Evolutionary conservation across 2,888 invertebrate species (phyloP), one percentile per base, ranked within the genome.

Genomic region (Ectemnius lituratus): DNA sequence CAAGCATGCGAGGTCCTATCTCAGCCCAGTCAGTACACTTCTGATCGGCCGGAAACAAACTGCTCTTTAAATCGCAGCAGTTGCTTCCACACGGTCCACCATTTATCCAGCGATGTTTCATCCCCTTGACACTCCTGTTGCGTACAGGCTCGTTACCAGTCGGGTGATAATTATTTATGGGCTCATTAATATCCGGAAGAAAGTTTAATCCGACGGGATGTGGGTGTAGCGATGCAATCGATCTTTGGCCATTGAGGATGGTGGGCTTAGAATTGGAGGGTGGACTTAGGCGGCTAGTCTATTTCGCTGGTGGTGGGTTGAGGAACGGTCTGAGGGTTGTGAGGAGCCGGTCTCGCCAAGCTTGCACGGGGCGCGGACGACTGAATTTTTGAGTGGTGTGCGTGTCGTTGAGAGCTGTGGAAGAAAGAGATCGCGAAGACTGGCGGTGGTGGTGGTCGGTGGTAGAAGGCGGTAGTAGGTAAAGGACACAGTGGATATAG

Each of bases 361-460:
- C 52, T 37, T 16, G 23, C 58, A 6, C 28, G 62, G 68, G 74
- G 62, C 74, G 82, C n/a, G 76, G 20, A 1, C 20, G 3, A 71
- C 79, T 82, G 81, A 82, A 84, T 85, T 85, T 85, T 84, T 83
- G 62, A 85, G 62, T 79, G 79, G 67, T 69, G 62, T 62, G 64
- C 70, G 71, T 62, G 62, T 11, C 63, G 61, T 62, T 71, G 67
- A 11, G 28, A 57, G 64, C 58, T 68, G 67, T 64, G 62, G 28
- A 62, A 57, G 52, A 59, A 46, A 14, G 37, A 49, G 28, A 70
- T 58, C 23, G 56, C 64, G 52, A 67, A 67, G 47, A 69, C 23
- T 2, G 59, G 45, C 14, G 45, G 61, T 8, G 63, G 65, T 71
- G 81, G 70, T 46, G 49, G 66, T 45, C 64, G 49, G 60, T 57